Evolutionary conservation across 2,888 invertebrate species (phyloP), one percentile per base, ranked within the genome.

Genomic region (Noctua pronuba): DNA sequence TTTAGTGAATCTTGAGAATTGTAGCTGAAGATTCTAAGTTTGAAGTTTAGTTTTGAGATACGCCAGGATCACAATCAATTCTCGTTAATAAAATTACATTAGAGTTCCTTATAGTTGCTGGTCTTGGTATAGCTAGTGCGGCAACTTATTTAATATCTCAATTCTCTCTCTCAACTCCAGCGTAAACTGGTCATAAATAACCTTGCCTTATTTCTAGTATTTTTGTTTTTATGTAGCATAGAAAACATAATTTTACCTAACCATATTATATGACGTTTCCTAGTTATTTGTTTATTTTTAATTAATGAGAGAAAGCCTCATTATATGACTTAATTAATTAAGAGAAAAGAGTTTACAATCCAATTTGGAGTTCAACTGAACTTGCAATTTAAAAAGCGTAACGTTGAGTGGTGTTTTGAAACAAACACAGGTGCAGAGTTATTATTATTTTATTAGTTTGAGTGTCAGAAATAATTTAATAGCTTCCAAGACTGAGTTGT

Each of bases 341-440:
- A 28, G 46, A 75, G 73, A n/a, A 75, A 84, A 76, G 49, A 77
- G 60, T 81, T 70, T 49, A 73, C 67, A 38, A 62, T 70, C 66
- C 75, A 68, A 72, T 74, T 84, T 62, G 18, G 55, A 67, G 41
- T 78, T 71, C n/a, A 77, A 73, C 62, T 69, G 65, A 74, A 84
- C 58, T 58, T 78, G 60, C 35, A 75, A 78, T 60, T 82, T 84
- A 84, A 84, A 81, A 81, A 84, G 82, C 84, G 84, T 78, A 84
- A 84, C 83, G 84, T 44, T 5, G 28, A 41, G 46, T 38, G 28
- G 55, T 21, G 11, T 52, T 75, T 46, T 62, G 10, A 38, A 35
- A 60, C 13, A 16, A 62, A 46, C 16, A 62, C 28, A 67, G 1
- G 58, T 24, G 46, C 10, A 18, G 3, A 41, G 10, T 31, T 18